Percentiles rank a stretch among this genome's conserved stretches.
Evolutionary conservation across 2,797 vertebrate species (phyloP).

Genomic region (Scyliorhinus canicula): DNA sequence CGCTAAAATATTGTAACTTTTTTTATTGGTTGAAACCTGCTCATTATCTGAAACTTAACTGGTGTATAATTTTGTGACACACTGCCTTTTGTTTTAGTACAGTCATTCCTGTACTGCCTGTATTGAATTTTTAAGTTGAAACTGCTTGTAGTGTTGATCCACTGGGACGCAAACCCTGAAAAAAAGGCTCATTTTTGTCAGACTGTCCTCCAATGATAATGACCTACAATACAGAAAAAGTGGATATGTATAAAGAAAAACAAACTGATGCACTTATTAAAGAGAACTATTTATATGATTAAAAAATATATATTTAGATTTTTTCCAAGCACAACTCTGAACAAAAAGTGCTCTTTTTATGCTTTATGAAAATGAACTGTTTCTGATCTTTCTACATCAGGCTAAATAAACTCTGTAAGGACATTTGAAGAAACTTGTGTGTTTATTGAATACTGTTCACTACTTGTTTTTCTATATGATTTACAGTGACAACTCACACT

Average conservation of each 20-base stretch:
- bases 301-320: slow-evolving; percentile 72
- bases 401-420: slow-evolving; percentile 73
- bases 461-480: neutral
- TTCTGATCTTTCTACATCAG: slow-evolving; percentile 73
- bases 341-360: slow-evolving; percentile 67
- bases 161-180: slow-evolving; percentile 55
- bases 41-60: slow-evolving; percentile 24
- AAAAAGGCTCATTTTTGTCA: slow-evolving; percentile 57
- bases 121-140: slow-evolving; percentile 55
- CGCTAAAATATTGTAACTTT: slow-evolving; percentile 27
- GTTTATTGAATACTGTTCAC: neutral
- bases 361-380: slow-evolving; percentile 68
- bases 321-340: slow-evolving; percentile 70
- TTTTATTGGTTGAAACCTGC: slow-evolving; percentile 21
- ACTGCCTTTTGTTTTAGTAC: slow-evolving; percentile 56
- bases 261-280: slow-evolving; percentile 69
- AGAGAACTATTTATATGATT: slow-evolving; percentile 74
- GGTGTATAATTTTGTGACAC: slow-evolving; percentile 54
- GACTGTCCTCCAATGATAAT: slow-evolving; percentile 47
- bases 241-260: slow-evolving; percentile 55
- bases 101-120: slow-evolving; percentile 53
- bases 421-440: slow-evolving; percentile 66
- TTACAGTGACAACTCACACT: neutral
- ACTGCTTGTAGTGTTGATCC: slow-evolving; percentile 48
- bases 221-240: slow-evolving; percentile 44